These are phyloP conservation scores for Idaea dimidiata DNA, from an alignment of 2,888 invertebrate genomes.

Conservation along the genomic window DNA sequence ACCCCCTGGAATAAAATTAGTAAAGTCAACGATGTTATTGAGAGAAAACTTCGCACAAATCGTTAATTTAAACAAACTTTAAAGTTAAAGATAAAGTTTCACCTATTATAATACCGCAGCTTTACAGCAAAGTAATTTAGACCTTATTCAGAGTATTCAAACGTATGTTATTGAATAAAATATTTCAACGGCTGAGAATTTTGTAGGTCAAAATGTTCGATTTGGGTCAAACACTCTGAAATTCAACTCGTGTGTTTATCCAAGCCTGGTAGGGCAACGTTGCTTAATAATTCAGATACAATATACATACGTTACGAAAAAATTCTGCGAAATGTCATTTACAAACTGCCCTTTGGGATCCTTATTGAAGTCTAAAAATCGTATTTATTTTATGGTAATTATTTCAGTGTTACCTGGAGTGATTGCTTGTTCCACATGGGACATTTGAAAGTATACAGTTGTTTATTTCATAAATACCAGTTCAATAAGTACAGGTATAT, in stretches of 20 bases:
- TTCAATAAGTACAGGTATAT: not conserved
- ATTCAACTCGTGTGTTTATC: conserved; percentile 10
- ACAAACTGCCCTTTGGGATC: conserved; percentile 10
- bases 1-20: not conserved
- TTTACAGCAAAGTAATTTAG: not conserved
- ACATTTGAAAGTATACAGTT: not conserved
- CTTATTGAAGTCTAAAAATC: conserved; percentile 1
- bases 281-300: conserved; percentile 19
- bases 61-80: not conserved
- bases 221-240: conserved; percentile 5
- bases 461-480: not conserved
- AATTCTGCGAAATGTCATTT: conserved; percentile 17
- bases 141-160: not conserved
- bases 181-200: not conserved
- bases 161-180: not conserved
- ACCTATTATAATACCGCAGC: not conserved
- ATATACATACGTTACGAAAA: conserved; percentile 13
- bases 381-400: not conserved
- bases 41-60: not conserved
- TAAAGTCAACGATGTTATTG: not conserved
- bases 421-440: not conserved
- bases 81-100: not conserved
- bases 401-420: not conserved
- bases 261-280: conserved; percentile 11
- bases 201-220: conserved; percentile 6